These are phyloP conservation scores for Drosophila infuscata DNA, from an alignment of 2,888 invertebrate genomes.

Conservation along the genomic window DNA sequence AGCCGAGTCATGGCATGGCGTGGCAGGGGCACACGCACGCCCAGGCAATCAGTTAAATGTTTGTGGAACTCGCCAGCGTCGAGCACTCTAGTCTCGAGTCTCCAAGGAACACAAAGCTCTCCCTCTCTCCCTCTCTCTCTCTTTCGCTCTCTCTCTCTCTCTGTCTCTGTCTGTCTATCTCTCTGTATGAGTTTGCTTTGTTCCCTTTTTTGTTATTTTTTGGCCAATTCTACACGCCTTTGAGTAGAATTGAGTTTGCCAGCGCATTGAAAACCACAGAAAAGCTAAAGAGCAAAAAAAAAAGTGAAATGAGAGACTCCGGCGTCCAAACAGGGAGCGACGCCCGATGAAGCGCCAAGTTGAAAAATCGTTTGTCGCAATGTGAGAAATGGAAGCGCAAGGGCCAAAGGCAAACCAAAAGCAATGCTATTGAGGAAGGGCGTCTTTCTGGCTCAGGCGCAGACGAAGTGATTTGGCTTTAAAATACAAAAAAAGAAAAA, in stretches of 20 bases:
- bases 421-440: conserved; percentile 15
- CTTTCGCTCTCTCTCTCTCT: conserved; percentile 5
- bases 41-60: conserved; percentile 82
- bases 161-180: conserved; percentile 12
- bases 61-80: conserved; percentile 73
- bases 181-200: conserved; percentile 5
- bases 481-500: conserved; percentile 42
- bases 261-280: conserved; percentile 54
- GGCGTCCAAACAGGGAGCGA: conserved; percentile 19
- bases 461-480: conserved; percentile 76
- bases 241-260: conserved; percentile 61
- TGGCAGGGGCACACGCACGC: conserved; percentile 60
- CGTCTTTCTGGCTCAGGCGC: conserved; percentile 50
- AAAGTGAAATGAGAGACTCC: conserved; percentile 33
- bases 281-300: conserved; percentile 50
- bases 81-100: conserved; percentile 53
- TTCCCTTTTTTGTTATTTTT: conserved; percentile 3
- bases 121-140: conserved; percentile 1
- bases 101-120: conserved; percentile 44
- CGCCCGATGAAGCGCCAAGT: conserved; percentile 70
- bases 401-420: conserved; percentile 13
- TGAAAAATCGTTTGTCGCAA: conserved; percentile 80
- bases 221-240: conserved; percentile 33
- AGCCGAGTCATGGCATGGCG: background rate
- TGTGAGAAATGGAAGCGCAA: conserved; percentile 47